These are phyloP conservation scores for Metacarcinus magister DNA, from an alignment of 2,888 invertebrate genomes.

Conservation along the genomic window DNA sequence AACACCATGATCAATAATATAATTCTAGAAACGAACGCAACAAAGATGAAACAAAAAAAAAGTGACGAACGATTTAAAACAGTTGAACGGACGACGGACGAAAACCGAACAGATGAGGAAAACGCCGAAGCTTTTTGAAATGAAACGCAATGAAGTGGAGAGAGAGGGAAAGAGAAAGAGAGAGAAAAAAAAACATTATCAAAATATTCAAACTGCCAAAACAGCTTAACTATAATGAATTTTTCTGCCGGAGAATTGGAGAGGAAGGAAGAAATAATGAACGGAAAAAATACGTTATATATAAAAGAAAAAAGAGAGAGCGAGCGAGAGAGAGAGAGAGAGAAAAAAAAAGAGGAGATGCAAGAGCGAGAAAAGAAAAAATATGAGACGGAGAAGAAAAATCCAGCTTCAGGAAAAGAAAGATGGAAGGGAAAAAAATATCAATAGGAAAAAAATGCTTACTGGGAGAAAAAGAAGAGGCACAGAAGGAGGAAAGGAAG, in stretches of 20 bases:
- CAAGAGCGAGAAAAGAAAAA: not conserved
- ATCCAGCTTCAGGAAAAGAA: not conserved
- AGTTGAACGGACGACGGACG: not conserved
- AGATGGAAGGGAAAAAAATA: not conserved
- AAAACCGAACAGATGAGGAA: constrained; percentile 6
- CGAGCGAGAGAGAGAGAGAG: not conserved
- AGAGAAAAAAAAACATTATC: constrained; percentile 1
- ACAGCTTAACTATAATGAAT: constrained; percentile 14
- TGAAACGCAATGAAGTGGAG: not conserved
- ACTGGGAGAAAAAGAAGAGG: constrained; percentile 4
- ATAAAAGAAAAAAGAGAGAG: not conserved
- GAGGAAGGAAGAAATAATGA: constrained; percentile 26
- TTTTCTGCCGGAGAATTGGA: not conserved
- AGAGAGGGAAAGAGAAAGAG: constrained; percentile 43
- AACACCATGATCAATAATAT: not conserved
- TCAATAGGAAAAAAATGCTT: not conserved
- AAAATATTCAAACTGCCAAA: constrained; percentile 26
- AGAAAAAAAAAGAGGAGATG: not conserved
- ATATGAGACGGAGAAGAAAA: not conserved
- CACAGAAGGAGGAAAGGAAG: not conserved
- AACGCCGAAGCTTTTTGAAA: constrained; percentile 23
- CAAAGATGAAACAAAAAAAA: not conserved
- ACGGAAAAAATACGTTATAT: not conserved
- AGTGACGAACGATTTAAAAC: not conserved
- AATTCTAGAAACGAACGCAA: not conserved